A percentile compares a stretch with the other conserved stretches of the same genome.
Conservation (phyloP, 92 coral and sea anemone genomes). For the Palythoa grandis region DNA sequence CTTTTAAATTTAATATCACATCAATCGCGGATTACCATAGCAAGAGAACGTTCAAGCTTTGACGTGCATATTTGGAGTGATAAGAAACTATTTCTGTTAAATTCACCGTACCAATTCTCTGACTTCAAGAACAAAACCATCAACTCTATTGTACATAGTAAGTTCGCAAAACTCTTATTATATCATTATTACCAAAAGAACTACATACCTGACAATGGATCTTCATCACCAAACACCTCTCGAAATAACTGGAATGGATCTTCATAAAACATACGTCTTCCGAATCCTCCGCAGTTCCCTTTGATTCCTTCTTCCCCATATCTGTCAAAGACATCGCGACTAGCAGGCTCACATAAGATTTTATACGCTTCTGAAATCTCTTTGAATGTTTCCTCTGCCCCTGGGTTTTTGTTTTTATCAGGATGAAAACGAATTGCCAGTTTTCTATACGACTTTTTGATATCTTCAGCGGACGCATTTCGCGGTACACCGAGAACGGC, state of each 20-base stretch:
- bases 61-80: not conserved
- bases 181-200: not conserved
- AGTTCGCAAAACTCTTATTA: not conserved
- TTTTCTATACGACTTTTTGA: constrained; percentile 91
- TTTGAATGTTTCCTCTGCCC: constrained; percentile 90
- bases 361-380: constrained; percentile 94
- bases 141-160: not conserved
- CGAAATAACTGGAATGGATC: constrained; percentile 86
- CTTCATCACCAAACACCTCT: constrained; percentile 91
- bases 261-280: constrained; percentile 63
- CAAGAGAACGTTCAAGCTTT: constrained; percentile 12
- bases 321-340: constrained; percentile 82
- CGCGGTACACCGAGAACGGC: constrained; percentile 94
- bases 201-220: constrained; percentile 68
- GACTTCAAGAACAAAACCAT: not conserved
- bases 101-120: not conserved
- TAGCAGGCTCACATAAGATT: constrained; percentile 83
- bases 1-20: not conserved
- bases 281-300: constrained; percentile 62
- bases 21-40: constrained; percentile 20
- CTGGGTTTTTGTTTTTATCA: constrained; percentile 92
- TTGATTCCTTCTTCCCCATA: constrained; percentile 95
- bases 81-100: constrained; percentile 2
- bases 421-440: constrained; percentile 95
- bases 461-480: constrained; percentile 88